These are phyloP conservation scores for Coturnix japonica DNA, from an alignment of 2,113 vertebrate genomes.

Conservation along the genomic window DNA sequence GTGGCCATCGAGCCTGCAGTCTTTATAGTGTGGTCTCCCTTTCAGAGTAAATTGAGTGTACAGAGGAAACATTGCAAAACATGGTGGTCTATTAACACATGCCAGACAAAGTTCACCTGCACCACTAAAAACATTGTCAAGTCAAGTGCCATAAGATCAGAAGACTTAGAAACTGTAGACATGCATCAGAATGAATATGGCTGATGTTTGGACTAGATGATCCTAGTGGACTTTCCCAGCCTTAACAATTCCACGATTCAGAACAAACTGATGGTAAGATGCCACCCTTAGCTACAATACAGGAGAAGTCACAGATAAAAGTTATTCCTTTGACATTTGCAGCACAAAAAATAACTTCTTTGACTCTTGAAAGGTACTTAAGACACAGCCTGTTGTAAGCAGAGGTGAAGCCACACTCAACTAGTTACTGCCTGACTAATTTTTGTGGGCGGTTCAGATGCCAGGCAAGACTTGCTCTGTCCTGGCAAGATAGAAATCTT, in stretches of 20 bases:
- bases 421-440: neutral
- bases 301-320: neutral
- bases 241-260: too few species aligned
- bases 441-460: neutral
- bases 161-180: neutral
- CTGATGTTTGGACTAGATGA: too few species aligned
- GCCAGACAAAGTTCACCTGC: neutral
- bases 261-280: neutral
- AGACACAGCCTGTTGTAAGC: neutral
- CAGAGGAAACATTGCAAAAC: neutral
- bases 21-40: neutral
- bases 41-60: neutral
- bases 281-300: neutral
- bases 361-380: neutral
- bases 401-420: neutral
- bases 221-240: too few species aligned
- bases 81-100: neutral
- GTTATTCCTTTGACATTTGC: neutral
- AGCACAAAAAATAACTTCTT: neutral
- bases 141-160: neutral
- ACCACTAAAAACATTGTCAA: neutral
- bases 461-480: constrained; percentile 8
- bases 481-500: neutral
- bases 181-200: neutral
- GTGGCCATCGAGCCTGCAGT: accelerated